These are phyloP conservation scores for Noctua janthe DNA, from an alignment of 2,888 invertebrate genomes.

Conservation along the genomic window DNA sequence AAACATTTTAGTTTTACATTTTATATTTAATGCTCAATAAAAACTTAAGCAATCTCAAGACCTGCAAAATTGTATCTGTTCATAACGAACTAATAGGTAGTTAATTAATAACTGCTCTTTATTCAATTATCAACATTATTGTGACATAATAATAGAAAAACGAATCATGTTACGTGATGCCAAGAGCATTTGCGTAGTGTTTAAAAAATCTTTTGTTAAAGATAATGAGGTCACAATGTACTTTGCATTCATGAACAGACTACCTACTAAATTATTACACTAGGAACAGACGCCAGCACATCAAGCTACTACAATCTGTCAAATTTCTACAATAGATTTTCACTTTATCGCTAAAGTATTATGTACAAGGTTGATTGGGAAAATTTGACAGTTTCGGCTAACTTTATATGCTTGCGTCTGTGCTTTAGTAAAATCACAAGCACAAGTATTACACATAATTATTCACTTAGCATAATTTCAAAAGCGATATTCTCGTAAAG, in stretches of 20 bases:
- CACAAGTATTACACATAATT: background rate
- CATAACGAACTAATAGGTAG: background rate
- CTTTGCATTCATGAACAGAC: background rate
- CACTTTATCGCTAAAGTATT: no score
- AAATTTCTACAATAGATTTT: no score
- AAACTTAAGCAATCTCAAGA: slow-evolving; percentile 56
- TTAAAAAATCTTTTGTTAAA: background rate
- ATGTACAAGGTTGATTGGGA: no score
- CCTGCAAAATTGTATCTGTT: slow-evolving; percentile 35
- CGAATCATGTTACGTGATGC: slow-evolving; percentile 25
- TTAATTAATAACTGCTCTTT: slow-evolving; percentile 9
- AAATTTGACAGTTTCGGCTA: no score
- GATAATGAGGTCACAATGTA: slow-evolving; percentile 2
- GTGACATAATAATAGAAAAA: slow-evolving; percentile 3
- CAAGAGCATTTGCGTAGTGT: background rate
- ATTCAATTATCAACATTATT: slow-evolving; percentile 27
- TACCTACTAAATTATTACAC: slow-evolving; percentile 12
- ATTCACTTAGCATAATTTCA: background rate
- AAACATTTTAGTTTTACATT: slow-evolving; percentile 47
- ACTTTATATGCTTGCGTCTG: no score
- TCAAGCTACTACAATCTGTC: no score
- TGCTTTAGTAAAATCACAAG: background rate
- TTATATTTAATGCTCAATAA: slow-evolving; percentile 56
- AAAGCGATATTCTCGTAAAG: background rate
- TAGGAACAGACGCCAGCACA: background rate